Conservation (phyloP, 2,113 vertebrate genomes). For the Scomber scombrus region DNA sequence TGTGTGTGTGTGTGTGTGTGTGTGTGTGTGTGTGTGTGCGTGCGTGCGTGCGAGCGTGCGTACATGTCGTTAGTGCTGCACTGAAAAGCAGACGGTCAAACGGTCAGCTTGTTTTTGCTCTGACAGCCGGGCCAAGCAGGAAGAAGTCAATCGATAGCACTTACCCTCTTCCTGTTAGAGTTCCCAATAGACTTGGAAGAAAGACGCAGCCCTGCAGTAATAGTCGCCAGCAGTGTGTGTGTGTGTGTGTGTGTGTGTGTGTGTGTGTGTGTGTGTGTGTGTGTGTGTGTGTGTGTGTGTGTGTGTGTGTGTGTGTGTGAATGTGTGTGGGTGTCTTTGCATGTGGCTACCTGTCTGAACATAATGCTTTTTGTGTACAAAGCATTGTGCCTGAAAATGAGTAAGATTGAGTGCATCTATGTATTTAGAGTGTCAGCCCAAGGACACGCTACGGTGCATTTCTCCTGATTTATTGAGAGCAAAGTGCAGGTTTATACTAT, state of each 20-base stretch:
- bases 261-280: slow-evolving; percentile 1
- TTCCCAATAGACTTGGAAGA: slow-evolving; percentile 64
- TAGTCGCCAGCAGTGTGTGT: slow-evolving; percentile 48
- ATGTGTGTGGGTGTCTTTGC: too few relatives aligned
- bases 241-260: slow-evolving; percentile 18
- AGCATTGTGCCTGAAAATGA: slow-evolving; percentile 31
- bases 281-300: slow-evolving; percentile 31
- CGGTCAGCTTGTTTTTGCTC: slow-evolving; percentile 75
- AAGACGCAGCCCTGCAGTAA: slow-evolving; percentile 52
- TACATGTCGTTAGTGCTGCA: slow-evolving; percentile 45
- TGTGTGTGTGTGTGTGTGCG: slow-evolving; percentile 2
- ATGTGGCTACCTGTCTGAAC: slow-evolving; percentile 29
- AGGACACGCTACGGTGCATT: slow-evolving; percentile 37
- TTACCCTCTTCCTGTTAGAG: slow-evolving; percentile 82
- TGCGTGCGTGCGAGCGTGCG: not conserved
- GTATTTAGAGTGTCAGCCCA: slow-evolving; percentile 26
- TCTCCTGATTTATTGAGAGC: slow-evolving; percentile 35
- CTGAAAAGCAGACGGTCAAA: slow-evolving; percentile 69
- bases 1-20: slow-evolving; percentile 6
- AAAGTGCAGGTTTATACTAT: slow-evolving; percentile 20
- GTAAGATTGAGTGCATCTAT: slow-evolving; percentile 44
- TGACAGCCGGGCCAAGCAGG: slow-evolving; percentile 71
- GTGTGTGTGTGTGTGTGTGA: slow-evolving; percentile 6
- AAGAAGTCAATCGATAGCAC: slow-evolving; percentile 83
- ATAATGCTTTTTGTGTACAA: slow-evolving; percentile 18